Percentiles rank a stretch among this genome's conserved stretches.
Evolutionary conservation across 1,140 invertebrate species (phyloP).

Genomic region (Plutomurus gul): DNA sequence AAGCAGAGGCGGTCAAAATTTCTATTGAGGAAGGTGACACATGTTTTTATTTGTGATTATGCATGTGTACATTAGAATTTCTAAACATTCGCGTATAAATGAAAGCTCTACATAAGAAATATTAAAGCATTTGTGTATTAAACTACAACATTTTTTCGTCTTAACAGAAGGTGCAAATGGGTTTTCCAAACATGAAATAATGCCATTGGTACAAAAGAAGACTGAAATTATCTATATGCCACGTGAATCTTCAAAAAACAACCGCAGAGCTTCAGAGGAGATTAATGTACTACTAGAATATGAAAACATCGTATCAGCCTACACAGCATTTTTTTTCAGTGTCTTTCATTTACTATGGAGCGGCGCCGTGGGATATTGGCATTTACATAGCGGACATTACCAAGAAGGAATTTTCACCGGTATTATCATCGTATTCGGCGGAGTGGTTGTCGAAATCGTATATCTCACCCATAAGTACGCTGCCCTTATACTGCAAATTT

Average conservation of each 20-base stretch:
- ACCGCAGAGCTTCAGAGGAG: background rate
- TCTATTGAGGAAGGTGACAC: no score
- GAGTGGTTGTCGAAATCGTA: background rate
- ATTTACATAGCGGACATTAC: background rate
- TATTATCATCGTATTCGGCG: conserved; percentile 33
- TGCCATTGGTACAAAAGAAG: background rate
- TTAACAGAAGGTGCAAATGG: background rate
- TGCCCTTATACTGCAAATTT: no score
- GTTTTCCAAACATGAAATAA: background rate
- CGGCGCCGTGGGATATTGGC: conserved; percentile 40
- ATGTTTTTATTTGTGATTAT: no score
- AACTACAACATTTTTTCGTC: no score
- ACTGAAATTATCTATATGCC: background rate
- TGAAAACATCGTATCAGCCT: conserved; percentile 19
- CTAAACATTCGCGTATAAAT: no score
- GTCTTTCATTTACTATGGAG: conserved; percentile 40
- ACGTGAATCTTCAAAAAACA: background rate
- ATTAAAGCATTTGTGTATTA: no score
- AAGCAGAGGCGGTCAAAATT: no score
- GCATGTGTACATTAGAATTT: no score
- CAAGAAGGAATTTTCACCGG: conserved; percentile 12
- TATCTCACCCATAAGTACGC: background rate
- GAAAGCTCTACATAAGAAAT: no score
- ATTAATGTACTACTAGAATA: background rate
- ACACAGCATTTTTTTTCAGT: conserved; percentile 30